phyloP scores from a whole-genome alignment of 2,113 vertebrate species.

The Ptilorrhoa leucosticta region DNA sequence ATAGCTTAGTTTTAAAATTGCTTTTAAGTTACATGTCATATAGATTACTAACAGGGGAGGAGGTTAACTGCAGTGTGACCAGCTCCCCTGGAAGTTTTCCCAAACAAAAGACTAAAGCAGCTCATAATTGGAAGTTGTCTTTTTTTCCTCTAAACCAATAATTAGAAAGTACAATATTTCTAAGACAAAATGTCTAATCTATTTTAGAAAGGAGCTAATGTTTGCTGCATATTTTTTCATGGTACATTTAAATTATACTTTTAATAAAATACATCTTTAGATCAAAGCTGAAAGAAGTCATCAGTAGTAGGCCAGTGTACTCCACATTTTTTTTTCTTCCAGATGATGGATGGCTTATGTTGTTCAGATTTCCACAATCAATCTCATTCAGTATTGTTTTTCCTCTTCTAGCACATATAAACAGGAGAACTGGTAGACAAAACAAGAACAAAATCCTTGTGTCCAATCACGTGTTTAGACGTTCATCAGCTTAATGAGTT shows the following conservation, averaged over 20 bases:
- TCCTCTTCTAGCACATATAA: slow-evolving; percentile 68
- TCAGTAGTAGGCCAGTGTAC: slow-evolving; percentile 83
- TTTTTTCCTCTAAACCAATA: slow-evolving; percentile 61
- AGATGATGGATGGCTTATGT: slow-evolving; percentile 64
- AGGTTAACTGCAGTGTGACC: slow-evolving; percentile 20
- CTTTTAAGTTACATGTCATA: slow-evolving; percentile 24
- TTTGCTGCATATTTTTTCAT: slow-evolving; percentile 77
- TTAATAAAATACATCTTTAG: slow-evolving; percentile 86
- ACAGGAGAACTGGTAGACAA: slow-evolving; percentile 70
- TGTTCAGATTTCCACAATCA: slow-evolving; percentile 62
- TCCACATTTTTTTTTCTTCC: slow-evolving; percentile 58
- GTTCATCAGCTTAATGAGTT: slow-evolving; percentile 71
- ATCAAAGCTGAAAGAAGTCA: slow-evolving; percentile 79
- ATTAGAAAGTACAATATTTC: slow-evolving; percentile 68
- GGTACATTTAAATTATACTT: slow-evolving; percentile 83
- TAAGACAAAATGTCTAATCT: slow-evolving; percentile 77
- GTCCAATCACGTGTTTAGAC: slow-evolving; percentile 62
- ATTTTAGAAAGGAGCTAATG: slow-evolving; percentile 74
- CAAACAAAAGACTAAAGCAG: slow-evolving; percentile 59
- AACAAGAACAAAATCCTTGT: slow-evolving; percentile 69
- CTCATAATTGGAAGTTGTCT: slow-evolving; percentile 49
- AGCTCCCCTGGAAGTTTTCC: slow-evolving; percentile 39
- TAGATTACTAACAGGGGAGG: slow-evolving; percentile 19
- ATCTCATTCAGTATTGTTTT: slow-evolving; percentile 63
- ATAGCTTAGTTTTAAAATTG: slow-evolving; percentile 37